A percentile compares a stretch with the other conserved stretches of the same genome.
Conservation (phyloP, 1,140 invertebrate species). For the Andrena cerasifolii region DNA sequence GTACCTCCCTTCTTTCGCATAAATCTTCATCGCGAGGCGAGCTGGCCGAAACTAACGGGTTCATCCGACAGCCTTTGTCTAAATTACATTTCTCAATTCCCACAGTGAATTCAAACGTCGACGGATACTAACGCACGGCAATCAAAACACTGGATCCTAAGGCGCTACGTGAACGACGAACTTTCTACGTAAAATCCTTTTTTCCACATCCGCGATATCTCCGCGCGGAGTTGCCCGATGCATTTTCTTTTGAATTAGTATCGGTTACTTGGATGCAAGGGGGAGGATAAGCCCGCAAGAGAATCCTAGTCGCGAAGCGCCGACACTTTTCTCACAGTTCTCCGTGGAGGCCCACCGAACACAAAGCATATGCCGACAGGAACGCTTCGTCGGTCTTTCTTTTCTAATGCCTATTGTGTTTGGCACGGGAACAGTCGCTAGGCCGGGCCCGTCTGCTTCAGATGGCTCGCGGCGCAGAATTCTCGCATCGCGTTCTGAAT, state of each 20-base stretch:
- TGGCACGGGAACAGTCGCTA: background rate
- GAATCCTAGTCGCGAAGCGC: background rate
- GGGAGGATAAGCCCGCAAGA: background rate
- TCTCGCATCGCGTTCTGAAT: background rate
- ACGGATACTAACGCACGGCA: background rate
- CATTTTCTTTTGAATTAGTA: background rate
- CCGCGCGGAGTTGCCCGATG: background rate
- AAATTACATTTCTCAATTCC: conserved; percentile 13
- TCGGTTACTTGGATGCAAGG: background rate
- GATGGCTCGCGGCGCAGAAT: background rate
- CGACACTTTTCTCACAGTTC: conserved; percentile 2
- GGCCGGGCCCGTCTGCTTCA: background rate
- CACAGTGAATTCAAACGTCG: background rate
- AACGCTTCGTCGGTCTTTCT: conserved; percentile 39
- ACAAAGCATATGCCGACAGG: conserved; percentile 47
- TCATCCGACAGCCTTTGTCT: background rate
- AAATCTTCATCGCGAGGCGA: conserved; percentile 32
- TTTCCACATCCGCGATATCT: conserved; percentile 5
- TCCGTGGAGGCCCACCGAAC: background rate
- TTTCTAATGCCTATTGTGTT: conserved; percentile 16
- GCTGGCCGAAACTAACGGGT: background rate
- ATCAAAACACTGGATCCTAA: conserved; percentile 17
- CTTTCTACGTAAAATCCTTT: conserved; percentile 31
- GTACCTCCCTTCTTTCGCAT: conserved; percentile 14
- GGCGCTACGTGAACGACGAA: background rate